Percentiles rank a stretch among this genome's conserved stretches.
Conservation (phyloP, 2,113 vertebrate genomes). For the Apaloderma vittatum region DNA sequence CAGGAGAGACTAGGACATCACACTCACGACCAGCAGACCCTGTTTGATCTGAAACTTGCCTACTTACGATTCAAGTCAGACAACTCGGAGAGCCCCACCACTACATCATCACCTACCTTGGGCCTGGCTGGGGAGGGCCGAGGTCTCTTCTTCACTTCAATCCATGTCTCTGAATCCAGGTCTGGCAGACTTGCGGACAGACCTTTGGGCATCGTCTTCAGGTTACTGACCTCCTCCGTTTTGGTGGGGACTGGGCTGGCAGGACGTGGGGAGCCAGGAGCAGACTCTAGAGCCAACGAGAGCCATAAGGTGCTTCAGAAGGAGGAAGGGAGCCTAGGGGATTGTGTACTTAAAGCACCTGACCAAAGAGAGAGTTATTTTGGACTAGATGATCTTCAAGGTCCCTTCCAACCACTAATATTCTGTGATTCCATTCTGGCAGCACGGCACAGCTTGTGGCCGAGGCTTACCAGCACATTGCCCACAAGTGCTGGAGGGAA, state of each 20-base stretch:
- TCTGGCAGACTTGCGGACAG: slow-evolving; percentile 95
- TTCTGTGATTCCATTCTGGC: background rate
- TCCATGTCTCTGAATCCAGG: slow-evolving; percentile 97
- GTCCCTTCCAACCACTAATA: no score
- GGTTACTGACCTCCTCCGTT: slow-evolving; percentile 89
- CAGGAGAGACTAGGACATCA: background rate
- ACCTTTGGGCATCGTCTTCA: slow-evolving; percentile 97
- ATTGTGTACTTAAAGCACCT: background rate
- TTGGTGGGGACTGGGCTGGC: slow-evolving; percentile 83
- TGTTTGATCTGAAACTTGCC: background rate
- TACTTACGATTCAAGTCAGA: no score
- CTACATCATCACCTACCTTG: slow-evolving; percentile 78
- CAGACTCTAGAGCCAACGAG: slow-evolving; percentile 71
- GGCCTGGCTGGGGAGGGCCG: slow-evolving; percentile 91
- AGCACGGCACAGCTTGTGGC: background rate
- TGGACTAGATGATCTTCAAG: no score
- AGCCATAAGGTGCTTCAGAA: background rate
- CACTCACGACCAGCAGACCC: background rate
- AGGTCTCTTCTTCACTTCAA: slow-evolving; percentile 97
- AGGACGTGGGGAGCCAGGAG: slow-evolving; percentile 84
- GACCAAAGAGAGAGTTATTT: background rate
- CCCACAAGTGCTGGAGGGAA: background rate
- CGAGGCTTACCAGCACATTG: background rate
- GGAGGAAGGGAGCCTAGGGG: background rate
- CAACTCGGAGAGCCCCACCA: background rate